phyloP scores from a whole-genome alignment of 2,113 vertebrate species.

The Delphinus delphis region DNA sequence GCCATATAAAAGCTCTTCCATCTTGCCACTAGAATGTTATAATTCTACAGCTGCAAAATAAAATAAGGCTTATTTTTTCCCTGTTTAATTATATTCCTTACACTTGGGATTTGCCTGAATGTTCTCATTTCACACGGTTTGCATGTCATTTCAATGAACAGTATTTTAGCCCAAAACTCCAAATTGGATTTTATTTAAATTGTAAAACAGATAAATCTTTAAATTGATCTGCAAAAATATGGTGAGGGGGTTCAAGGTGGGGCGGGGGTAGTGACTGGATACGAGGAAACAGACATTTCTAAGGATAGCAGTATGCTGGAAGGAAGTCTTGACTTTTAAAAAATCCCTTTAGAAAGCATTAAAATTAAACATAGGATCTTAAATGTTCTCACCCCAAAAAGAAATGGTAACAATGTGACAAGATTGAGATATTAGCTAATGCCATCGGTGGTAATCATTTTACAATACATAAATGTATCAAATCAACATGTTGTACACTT shows the following conservation, averaged over 20 bases:
- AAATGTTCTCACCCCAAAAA: neutral
- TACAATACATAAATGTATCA: neutral
- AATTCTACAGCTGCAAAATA: slow-evolving; percentile 25
- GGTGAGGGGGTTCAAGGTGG: neutral
- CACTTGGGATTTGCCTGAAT: slow-evolving; percentile 23
- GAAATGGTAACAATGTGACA: neutral
- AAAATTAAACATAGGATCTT: neutral
- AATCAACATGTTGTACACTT: neutral
- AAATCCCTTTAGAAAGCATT: neutral
- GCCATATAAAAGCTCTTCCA: neutral
- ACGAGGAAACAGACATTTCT: neutral
- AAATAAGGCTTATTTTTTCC: neutral
- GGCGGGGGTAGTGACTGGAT: fast-evolving
- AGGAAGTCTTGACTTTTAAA: neutral
- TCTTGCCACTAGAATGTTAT: neutral
- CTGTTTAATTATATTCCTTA: slow-evolving; percentile 38
- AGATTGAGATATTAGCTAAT: neutral
- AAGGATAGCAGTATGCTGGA: neutral
- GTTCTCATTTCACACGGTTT: neutral
- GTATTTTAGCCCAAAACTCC: neutral
- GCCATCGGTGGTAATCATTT: neutral
- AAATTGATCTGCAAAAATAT: neutral
- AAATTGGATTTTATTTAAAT: neutral
- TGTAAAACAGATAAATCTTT: neutral
- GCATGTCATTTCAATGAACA: neutral